phyloP scores from a whole-genome alignment of 2,797 vertebrate genomes.

The Acanthurus tractus region DNA sequence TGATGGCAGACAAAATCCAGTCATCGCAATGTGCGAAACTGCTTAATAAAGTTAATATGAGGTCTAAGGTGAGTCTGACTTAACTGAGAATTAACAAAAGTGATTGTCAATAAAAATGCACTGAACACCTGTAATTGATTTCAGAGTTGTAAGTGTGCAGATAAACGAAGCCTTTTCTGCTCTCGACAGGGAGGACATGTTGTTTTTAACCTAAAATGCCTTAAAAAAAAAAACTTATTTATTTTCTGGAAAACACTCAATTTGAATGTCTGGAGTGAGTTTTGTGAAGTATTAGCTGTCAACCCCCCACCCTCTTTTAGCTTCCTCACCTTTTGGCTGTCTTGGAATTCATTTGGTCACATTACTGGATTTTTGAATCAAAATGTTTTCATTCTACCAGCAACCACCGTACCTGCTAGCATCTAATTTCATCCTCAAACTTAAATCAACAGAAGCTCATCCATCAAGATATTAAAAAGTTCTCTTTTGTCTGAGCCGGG shows the following conservation, averaged over 20 bases:
- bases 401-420: slow-evolving; percentile 9
- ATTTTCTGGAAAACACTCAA: neutral
- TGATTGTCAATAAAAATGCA: neutral
- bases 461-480: slow-evolving; percentile 29
- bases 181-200: neutral
- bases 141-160: neutral
- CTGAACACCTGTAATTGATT: neutral
- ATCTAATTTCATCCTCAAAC: slow-evolving; percentile 8
- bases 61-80: neutral
- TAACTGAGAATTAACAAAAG: neutral
- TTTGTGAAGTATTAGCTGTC: neutral
- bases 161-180: neutral
- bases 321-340: slow-evolving; percentile 1
- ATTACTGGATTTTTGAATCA: slow-evolving; percentile 5
- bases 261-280: neutral
- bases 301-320: neutral
- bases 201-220: neutral
- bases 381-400: neutral
- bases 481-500: slow-evolving; percentile 30
- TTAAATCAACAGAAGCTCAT: slow-evolving; percentile 31
- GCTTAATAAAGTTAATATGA: neutral
- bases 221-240: neutral
- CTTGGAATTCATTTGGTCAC: neutral
- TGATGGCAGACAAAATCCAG: no score
- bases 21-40: neutral